A percentile compares a stretch with the other conserved stretches of the same genome.
Evolutionary conservation across 2,888 invertebrate genomes (phyloP).

Genomic region (Dorcus parallelipipedus): DNA sequence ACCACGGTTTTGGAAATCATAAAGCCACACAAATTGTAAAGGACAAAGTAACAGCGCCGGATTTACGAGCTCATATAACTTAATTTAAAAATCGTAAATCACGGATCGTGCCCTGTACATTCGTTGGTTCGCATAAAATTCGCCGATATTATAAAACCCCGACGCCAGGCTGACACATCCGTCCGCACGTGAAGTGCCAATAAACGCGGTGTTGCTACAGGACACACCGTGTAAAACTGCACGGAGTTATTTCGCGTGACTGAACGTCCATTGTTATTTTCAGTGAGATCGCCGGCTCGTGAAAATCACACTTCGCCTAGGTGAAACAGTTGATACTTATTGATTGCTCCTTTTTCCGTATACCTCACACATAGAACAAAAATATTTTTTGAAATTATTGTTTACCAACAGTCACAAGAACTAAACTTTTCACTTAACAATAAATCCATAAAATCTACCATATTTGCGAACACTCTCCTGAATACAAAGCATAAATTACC

Average conservation of each 20-base stretch:
- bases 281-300: conserved; percentile 24
- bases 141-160: conserved; percentile 5
- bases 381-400: no score
- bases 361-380: no score
- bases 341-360: conserved; percentile 8
- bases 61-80: conserved; percentile 29
- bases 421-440: no score
- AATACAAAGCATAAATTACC: no score
- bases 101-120: conserved; percentile 12
- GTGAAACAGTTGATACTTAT: conserved; percentile 24
- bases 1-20: conserved; percentile 1
- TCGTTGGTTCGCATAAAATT: conserved; percentile 19
- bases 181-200: conserved; percentile 28
- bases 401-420: no score
- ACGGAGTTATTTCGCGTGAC: conserved; percentile 31
- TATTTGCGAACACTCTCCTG: no score
- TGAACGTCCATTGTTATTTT: conserved; percentile 33
- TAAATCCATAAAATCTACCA: no score
- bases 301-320: conserved; percentile 27
- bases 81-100: conserved; percentile 34
- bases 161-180: conserved; percentile 14
- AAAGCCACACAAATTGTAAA: conserved; percentile 15
- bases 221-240: conserved; percentile 27
- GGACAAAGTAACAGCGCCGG: conserved; percentile 8
- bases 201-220: conserved; percentile 25